phyloP scores from a whole-genome alignment of 2,113 vertebrate genomes.

The Capra hircus region DNA sequence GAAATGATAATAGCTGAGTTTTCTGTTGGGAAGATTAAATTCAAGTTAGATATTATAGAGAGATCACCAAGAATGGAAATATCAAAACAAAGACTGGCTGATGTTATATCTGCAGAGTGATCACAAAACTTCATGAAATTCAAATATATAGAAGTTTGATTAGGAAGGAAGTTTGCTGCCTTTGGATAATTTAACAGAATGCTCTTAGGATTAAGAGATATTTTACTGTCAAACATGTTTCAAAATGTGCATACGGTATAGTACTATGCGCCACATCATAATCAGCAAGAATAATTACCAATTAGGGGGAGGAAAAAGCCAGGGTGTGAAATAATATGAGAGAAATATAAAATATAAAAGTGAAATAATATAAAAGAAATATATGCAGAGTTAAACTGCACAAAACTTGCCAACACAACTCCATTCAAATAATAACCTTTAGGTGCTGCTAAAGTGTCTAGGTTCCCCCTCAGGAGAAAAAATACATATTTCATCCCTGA shows the following conservation, averaged over 20 bases:
- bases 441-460: not conserved
- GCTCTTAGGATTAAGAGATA: not conserved
- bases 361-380: not conserved
- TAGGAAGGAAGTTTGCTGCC: not conserved
- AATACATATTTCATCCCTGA: not conserved
- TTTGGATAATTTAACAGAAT: not conserved
- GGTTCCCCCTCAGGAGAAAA: not conserved
- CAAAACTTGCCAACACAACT: not conserved
- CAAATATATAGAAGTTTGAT: not conserved
- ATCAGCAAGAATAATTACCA: not conserved
- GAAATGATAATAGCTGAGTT: not conserved
- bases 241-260: not conserved
- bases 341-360: not conserved
- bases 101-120: not conserved
- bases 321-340: not conserved
- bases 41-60: not conserved
- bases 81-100: not conserved
- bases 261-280: not conserved
- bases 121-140: constrained; percentile 14
- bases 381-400: not conserved
- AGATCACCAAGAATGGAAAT: not conserved
- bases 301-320: not conserved
- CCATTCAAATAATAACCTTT: not conserved
- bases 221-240: not conserved
- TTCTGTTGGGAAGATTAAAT: not conserved